These are phyloP conservation scores for Macrosoma leucophasiata DNA, from an alignment of 2,888 invertebrate genomes.

Conservation along the genomic window DNA sequence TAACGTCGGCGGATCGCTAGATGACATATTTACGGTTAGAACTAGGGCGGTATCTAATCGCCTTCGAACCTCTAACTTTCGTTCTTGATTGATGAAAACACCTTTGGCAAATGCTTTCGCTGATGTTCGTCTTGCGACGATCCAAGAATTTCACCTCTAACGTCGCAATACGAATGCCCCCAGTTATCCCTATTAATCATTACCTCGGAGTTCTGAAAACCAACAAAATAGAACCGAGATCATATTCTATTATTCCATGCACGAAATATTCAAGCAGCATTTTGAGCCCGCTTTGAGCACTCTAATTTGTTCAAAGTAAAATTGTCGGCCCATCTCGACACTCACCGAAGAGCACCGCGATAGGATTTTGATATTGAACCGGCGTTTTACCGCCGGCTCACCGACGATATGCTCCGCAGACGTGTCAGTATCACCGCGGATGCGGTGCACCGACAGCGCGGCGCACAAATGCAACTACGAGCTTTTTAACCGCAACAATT, in stretches of 20 bases:
- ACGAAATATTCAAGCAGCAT: constrained; percentile 62
- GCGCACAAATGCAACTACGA: constrained; percentile 73
- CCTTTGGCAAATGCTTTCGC: constrained; percentile 82
- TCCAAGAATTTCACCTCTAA: constrained; percentile 81
- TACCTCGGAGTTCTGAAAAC: constrained; percentile 75
- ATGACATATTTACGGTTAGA: constrained; percentile 80
- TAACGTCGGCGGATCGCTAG: constrained; percentile 76
- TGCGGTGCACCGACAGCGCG: constrained; percentile 63
- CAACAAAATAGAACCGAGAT: constrained; percentile 79
- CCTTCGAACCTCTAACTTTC: constrained; percentile 81
- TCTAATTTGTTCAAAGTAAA: constrained; percentile 82
- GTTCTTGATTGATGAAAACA: constrained; percentile 81
- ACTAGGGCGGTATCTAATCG: constrained; percentile 81
- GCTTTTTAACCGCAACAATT: constrained; percentile 82
- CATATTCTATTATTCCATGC: constrained; percentile 82
- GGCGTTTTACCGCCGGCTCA: constrained; percentile 38
- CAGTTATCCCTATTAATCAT: constrained; percentile 79
- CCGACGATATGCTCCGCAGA: constrained; percentile 41
- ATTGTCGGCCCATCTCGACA: constrained; percentile 53
- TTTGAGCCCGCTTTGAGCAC: constrained; percentile 77
- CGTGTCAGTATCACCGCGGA: constrained; percentile 45
- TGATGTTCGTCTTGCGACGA: constrained; percentile 75
- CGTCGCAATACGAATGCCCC: constrained; percentile 79
- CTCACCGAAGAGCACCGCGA: constrained; percentile 37
- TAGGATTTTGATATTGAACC: constrained; percentile 37